A percentile compares a stretch with the other conserved stretches of the same genome.
Evolutionary conservation across 2,113 vertebrate species (phyloP).

Genomic region (Candoia aspera): DNA sequence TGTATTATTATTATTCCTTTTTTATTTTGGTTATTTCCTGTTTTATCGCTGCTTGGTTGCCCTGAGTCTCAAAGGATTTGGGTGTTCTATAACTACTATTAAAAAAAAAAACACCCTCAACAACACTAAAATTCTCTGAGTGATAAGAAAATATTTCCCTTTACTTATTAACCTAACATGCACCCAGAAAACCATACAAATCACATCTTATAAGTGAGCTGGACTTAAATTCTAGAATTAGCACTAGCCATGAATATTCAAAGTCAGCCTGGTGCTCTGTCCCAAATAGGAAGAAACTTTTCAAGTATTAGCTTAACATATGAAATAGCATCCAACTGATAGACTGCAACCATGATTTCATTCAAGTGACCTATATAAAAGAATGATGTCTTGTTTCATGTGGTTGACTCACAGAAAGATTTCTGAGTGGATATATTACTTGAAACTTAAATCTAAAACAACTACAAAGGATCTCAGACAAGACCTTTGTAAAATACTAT

Average conservation of each 20-base stretch:
- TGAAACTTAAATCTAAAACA: background rate
- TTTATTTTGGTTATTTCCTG: too few relatives aligned
- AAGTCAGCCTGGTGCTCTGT: background rate
- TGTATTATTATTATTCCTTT: too few relatives aligned
- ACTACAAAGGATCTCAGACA: background rate
- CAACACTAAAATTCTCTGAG: background rate
- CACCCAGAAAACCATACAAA: background rate
- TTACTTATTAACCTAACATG: conserved; percentile 17
- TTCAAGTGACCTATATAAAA: background rate
- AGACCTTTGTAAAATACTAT: conserved; percentile 30
- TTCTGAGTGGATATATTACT: background rate
- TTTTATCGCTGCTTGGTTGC: too few relatives aligned
- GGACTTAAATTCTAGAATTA: background rate
- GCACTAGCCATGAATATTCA: background rate
- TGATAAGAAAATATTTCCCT: background rate
- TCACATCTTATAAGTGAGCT: conserved; percentile 26
- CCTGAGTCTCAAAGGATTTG: too few relatives aligned
- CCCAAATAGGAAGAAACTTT: background rate
- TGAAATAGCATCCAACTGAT: background rate
- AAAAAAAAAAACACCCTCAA: too few relatives aligned
- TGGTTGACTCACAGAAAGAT: background rate
- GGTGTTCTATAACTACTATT: background rate
- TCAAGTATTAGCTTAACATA: background rate
- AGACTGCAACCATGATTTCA: background rate
- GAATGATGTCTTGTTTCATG: background rate